phyloP scores from a whole-genome alignment of 2,797 vertebrate genomes.

The Telmatherina bonti region DNA sequence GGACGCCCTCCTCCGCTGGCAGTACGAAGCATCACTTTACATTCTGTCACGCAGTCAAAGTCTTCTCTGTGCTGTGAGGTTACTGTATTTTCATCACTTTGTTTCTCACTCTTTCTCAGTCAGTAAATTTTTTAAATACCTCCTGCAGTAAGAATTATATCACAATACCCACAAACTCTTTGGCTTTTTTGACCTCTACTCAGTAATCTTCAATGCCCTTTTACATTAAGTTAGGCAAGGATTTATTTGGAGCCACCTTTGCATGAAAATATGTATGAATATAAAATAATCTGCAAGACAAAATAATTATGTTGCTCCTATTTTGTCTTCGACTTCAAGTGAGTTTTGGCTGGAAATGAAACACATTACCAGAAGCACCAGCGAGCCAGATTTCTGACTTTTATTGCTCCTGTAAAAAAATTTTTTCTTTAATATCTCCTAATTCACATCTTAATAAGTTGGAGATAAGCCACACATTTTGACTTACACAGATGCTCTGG shows the following conservation, averaged over 20 bases:
- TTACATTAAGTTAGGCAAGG: not conserved
- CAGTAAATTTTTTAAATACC: not conserved
- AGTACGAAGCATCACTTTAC: slow-evolving; percentile 30
- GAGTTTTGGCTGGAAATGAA: slow-evolving; percentile 6
- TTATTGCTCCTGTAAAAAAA: not conserved
- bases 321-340: not conserved
- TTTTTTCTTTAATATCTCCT: slow-evolving; percentile 13
- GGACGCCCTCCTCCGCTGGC: slow-evolving; percentile 45
- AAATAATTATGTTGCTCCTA: not conserved
- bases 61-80: slow-evolving; percentile 10
- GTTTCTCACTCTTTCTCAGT: not conserved
- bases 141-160: not conserved
- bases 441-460: slow-evolving; percentile 9
- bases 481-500: slow-evolving; percentile 7
- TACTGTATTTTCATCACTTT: not conserved
- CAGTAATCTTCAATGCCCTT: not conserved
- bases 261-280: not conserved
- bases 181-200: not conserved
- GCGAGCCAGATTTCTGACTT: slow-evolving; percentile 1
- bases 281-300: not conserved
- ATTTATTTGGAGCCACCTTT: not conserved
- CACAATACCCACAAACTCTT: not conserved
- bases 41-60: slow-evolving; percentile 26
- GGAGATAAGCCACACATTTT: slow-evolving; percentile 13
- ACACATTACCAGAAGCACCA: not conserved